phyloP scores from a whole-genome alignment of 2,888 invertebrate species.

The Mimas tiliae region DNA sequence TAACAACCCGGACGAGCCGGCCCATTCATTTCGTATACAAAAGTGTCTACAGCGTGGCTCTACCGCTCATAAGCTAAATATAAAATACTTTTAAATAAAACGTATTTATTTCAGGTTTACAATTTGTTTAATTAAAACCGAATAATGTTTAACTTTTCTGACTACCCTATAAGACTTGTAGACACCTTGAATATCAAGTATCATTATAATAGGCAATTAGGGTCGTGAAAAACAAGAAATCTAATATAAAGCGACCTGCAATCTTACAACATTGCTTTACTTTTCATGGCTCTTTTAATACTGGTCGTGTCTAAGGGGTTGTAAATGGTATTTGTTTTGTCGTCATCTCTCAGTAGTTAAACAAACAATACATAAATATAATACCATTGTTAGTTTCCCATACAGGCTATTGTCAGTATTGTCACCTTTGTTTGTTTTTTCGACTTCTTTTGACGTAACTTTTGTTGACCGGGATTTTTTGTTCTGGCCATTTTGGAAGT shows the following conservation, averaged over 20 bases:
- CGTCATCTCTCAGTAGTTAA: conserved; percentile 76
- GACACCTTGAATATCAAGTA: conserved; percentile 64
- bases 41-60: no score
- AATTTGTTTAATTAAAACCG: no score
- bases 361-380: conserved; percentile 81
- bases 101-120: no score
- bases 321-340: conserved; percentile 77
- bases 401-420: conserved; percentile 72
- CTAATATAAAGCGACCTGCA: conserved; percentile 38
- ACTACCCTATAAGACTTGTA: conserved; percentile 34
- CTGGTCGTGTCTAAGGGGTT: conserved; percentile 62
- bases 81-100: no score
- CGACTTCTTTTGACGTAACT: conserved; percentile 57
- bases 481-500: neutral
- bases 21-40: no score
- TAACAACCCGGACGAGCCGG: no score
- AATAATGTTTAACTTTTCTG: no score
- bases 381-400: conserved; percentile 74
- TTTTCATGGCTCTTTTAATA: conserved; percentile 39
- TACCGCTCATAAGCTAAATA: no score
- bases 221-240: conserved; percentile 32
- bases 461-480: conserved; percentile 59
- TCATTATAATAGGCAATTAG: conserved; percentile 83
- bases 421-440: conserved; percentile 76
- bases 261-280: conserved; percentile 23